Conservation (phyloP, 2,888 invertebrate genomes). For the Chorisops tibialis region DNA sequence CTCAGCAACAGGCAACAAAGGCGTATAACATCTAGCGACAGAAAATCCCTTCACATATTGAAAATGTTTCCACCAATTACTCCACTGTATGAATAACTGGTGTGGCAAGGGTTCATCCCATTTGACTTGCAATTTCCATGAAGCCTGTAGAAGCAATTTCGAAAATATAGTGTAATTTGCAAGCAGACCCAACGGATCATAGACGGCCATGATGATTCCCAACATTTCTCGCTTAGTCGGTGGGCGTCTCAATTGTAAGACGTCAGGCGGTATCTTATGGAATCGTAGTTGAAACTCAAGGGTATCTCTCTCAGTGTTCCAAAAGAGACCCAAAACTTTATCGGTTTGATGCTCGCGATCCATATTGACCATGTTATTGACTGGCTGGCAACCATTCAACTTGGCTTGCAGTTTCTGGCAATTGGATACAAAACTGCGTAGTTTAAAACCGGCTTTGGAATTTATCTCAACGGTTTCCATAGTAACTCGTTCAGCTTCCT, state of each 20-base stretch:
- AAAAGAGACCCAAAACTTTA: conserved; percentile 31
- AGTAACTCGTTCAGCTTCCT: conserved; percentile 40
- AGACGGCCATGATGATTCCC: conserved; percentile 38
- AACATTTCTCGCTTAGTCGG: conserved; percentile 37
- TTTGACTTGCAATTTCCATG: conserved; percentile 21
- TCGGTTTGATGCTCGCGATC: background rate
- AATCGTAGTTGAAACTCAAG: conserved; percentile 32
- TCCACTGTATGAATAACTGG: conserved; percentile 13
- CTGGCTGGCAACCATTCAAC: background rate
- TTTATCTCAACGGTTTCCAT: conserved; percentile 30
- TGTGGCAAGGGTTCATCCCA: conserved; percentile 30
- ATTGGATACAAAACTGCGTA: conserved; percentile 32
- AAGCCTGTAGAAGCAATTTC: conserved; percentile 26
- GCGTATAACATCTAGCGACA: background rate
- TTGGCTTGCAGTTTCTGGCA: conserved; percentile 31
- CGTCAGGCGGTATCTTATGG: conserved; percentile 22
- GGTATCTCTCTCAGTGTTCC: conserved; percentile 30
- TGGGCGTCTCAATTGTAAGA: conserved; percentile 18
- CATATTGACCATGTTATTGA: background rate
- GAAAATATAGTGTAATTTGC: conserved; percentile 33
- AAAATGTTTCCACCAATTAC: conserved; percentile 13
- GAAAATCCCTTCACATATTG: background rate
- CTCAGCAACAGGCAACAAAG: too few species aligned
- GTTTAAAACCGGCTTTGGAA: conserved; percentile 5
- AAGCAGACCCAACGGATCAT: conserved; percentile 37